Base-by-base conservation (phyloP, 2,888 invertebrate species). In the Spodoptera exigua region DNA sequence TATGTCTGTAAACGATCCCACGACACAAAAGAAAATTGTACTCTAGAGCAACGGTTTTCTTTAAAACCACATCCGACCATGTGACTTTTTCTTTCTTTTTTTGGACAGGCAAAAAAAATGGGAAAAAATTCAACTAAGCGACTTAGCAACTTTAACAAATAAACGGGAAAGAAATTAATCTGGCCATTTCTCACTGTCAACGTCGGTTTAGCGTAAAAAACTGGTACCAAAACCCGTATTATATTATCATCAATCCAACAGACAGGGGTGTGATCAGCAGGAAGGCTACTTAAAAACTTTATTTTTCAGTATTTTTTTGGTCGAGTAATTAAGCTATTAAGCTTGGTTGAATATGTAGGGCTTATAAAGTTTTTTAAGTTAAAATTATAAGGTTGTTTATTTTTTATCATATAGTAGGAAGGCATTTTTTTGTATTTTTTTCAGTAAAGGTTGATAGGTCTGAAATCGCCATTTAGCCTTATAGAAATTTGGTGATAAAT, bases 141-240 rank as follows among this genome's bases (percentile, higher is more conserved):
- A 70, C 70, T 70, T 69, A 64, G 66, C 52, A 61, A 78, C 61
- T 76, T 68, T 45, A 41, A 70, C 76, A 72, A 67, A 76, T 65
- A 68, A 64, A 70, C 68, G 66, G 51, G 53, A 49, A 75, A 72
- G 74, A 59, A 78, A 80, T 78, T 80, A 81, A 80, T 81, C 81
- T 74, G n/a, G 45, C 74, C 67, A 81, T 81, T 79, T 70, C 65
- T 81, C 81, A 80, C 70, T 79, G 81, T 81, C 81, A 76, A 57
- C 55, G 53, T 58, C 54, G 75, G 75, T 74, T 80, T 79, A 73
- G 70, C 73, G 68, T 66, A 77, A 79, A 27, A 79, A 79, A 76
- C 66, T 64, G 67, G 51, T 51, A 60, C 59, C 62, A 59, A 27
- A 27, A 48, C 46, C 46, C 51, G 73, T 59, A 77, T 77, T 78